Evolutionary conservation across 1,140 invertebrate genomes (phyloP).

Genomic region (Lineus longissimus): DNA sequence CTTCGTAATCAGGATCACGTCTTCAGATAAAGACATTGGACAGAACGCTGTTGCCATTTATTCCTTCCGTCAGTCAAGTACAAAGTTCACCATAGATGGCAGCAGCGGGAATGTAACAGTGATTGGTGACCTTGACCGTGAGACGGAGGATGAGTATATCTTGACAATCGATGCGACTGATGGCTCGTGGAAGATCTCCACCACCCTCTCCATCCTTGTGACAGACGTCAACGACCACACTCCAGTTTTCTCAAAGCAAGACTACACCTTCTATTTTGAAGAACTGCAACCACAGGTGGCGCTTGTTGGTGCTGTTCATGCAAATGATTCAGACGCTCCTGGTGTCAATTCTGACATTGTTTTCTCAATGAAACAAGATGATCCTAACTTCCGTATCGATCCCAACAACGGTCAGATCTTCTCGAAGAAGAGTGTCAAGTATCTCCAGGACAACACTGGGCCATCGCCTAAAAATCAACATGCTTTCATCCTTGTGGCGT

Average conservation of each 20-base stretch:
- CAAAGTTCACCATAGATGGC: slow-evolving; percentile 84
- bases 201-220: slow-evolving; percentile 70
- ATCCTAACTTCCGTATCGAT: slow-evolving; percentile 85
- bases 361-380: slow-evolving; percentile 80
- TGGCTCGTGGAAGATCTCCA: slow-evolving; percentile 65
- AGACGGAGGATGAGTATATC: slow-evolving; percentile 70
- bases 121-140: slow-evolving; percentile 75
- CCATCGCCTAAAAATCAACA: slow-evolving; percentile 84
- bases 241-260: slow-evolving; percentile 28
- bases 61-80: slow-evolving; percentile 74
- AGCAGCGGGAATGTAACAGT: slow-evolving; percentile 88
- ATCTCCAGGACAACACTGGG: slow-evolving; percentile 69
- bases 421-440: slow-evolving; percentile 76
- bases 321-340: slow-evolving; percentile 81
- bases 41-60: slow-evolving; percentile 79
- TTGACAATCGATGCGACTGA: slow-evolving; percentile 76
- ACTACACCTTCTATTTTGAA: slow-evolving; percentile 54
- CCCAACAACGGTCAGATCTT: slow-evolving; percentile 84
- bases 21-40: slow-evolving; percentile 74
- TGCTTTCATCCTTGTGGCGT: slow-evolving; percentile 77
- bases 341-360: slow-evolving; percentile 91
- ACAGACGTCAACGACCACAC: slow-evolving; percentile 67
- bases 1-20: slow-evolving; percentile 85
- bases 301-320: slow-evolving; percentile 73
- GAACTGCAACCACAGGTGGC: slow-evolving; percentile 73